These are phyloP conservation scores for Corythornis madagascariensis DNA, from an alignment of 2,113 vertebrate genomes.

Conservation along the genomic window DNA sequence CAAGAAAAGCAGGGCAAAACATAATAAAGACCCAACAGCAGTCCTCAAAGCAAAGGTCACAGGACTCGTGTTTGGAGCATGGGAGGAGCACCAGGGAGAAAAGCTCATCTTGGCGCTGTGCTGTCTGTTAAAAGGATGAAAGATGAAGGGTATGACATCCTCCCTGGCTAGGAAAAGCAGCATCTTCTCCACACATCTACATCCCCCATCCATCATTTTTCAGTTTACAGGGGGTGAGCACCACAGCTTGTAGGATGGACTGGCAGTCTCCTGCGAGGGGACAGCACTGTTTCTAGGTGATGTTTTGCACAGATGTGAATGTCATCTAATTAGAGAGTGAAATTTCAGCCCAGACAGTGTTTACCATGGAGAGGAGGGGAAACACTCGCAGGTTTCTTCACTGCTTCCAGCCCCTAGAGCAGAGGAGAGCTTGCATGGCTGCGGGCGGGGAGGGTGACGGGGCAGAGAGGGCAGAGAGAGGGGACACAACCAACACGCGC, in stretches of 20 bases:
- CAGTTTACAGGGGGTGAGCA: background rate
- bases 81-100: background rate
- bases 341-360: background rate
- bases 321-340: background rate
- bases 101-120: background rate
- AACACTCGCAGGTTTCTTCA: background rate
- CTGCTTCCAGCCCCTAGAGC: background rate
- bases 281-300: background rate
- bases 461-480: background rate
- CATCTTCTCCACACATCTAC: background rate
- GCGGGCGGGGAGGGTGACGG: background rate
- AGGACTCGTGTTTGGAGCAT: background rate
- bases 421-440: accelerated
- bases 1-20: background rate
- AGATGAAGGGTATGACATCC: background rate
- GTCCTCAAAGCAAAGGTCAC: background rate
- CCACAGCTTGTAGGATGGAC: background rate
- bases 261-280: background rate
- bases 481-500: accelerated
- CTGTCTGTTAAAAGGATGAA: background rate
- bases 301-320: background rate
- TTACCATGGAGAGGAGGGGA: background rate
- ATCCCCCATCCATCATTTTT: background rate
- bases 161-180: background rate
- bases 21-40: background rate